Percentiles rank a stretch among this genome's conserved stretches.
Evolutionary conservation across 2,113 vertebrate genomes (phyloP).

Genomic region (Solenodon paradoxus): DNA sequence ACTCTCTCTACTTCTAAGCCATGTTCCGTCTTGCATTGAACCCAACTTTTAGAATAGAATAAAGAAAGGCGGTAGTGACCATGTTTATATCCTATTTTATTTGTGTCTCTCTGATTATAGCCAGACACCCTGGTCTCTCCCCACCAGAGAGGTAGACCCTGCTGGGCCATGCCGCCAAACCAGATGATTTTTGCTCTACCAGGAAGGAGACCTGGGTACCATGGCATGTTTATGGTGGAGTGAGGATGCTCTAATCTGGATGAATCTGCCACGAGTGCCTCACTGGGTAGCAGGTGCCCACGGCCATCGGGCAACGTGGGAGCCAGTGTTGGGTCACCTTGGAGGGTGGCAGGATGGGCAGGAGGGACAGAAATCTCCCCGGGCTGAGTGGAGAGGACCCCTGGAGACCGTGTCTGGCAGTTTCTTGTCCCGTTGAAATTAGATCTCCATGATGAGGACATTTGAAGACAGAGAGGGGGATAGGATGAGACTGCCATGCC

Average conservation of each 20-base stretch:
- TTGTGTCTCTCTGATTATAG: background rate
- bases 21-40: background rate
- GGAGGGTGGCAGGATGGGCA: fast-evolving
- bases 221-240: background rate
- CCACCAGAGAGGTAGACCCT: background rate
- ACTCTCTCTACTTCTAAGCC: background rate
- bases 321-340: fast-evolving
- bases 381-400: too few species aligned
- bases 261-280: background rate
- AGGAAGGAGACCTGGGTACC: background rate
- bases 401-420: fast-evolving
- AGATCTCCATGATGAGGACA: background rate
- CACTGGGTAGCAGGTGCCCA: fast-evolving
- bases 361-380: background rate
- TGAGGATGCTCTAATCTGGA: background rate
- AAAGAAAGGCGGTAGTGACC: too few species aligned
- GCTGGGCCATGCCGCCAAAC: fast-evolving
- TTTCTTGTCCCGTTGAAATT: background rate
- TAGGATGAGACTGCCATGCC: too few species aligned
- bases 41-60: background rate
- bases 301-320: fast-evolving
- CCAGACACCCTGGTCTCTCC: background rate
- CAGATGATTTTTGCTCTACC: background rate
- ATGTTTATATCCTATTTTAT: background rate
- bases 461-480: background rate